Evolutionary conservation across 2,797 vertebrate genomes (phyloP).

Genomic region (Acrossocheilus fasciatus): DNA sequence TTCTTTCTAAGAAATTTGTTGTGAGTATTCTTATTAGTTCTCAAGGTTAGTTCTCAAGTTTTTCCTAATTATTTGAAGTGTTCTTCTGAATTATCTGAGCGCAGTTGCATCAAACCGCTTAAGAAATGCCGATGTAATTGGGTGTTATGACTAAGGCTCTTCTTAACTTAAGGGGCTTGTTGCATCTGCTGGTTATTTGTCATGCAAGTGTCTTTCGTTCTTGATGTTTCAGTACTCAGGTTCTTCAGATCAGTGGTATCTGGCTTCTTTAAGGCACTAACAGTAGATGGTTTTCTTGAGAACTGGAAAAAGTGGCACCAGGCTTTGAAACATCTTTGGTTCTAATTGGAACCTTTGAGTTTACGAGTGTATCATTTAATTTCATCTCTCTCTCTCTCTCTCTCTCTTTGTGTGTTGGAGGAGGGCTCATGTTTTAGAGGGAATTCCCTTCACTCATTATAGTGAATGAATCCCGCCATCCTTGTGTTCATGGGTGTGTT

Average conservation of each 20-base stretch:
- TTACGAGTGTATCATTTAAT: slow-evolving; percentile 1
- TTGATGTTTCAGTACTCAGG: neutral
- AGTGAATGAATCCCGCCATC: neutral
- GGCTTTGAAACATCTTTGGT: neutral
- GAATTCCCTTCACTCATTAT: neutral
- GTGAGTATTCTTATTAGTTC: neutral
- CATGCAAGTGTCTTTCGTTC: neutral
- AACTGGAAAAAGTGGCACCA: neutral
- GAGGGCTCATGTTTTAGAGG: neutral
- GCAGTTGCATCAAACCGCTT: neutral
- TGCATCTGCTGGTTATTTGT: neutral
- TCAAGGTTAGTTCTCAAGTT: neutral
- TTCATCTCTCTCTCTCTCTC: neutral
- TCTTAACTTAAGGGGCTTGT: neutral
- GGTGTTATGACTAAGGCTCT: neutral
- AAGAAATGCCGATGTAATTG: neutral
- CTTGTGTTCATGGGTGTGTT: slow-evolving; percentile 25
- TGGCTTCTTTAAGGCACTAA: neutral
- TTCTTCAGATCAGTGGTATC: slow-evolving; percentile 8
- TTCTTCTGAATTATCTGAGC: neutral
- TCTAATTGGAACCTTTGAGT: neutral
- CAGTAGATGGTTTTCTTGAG: neutral
- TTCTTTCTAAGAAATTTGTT: neutral
- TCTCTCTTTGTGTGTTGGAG: neutral
- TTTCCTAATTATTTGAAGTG: neutral